Evolutionary conservation across 2,113 vertebrate species (phyloP), one percentile per base, ranked within the genome.

Genomic region (Indicator indicator): DNA sequence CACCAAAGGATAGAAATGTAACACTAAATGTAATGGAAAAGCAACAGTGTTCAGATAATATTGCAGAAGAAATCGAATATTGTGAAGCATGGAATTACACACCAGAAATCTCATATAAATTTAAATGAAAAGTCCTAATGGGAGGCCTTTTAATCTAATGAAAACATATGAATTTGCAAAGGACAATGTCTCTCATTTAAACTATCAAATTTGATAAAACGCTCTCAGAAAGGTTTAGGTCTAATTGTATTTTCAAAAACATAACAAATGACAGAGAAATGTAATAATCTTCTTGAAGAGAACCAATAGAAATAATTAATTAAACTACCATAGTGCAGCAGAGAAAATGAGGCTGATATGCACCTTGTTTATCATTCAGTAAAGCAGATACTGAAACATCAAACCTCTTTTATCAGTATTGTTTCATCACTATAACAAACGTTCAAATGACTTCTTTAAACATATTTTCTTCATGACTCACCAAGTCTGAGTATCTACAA

Each of bases 241-340:
- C 65, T 95, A 96, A 95, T 91, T 94, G 42, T 77, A 75, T 88
- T 93, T 94, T 83, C 28, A 96, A 83, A 96, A 96, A 96, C 88
- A 89, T 78, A 86, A n/a, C n/a, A 46, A 27, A 50, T 93, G 91
- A 89, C 83, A 95, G 85, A 89, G 28, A 93, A 94, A 95, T 55
- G 50, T 46, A 91, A 96, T 95, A 91, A 91, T 91, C 89, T 93
- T 86, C 83, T 83, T 78, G 69, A 94, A 77, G 48, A 83, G 44
- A 95, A 63, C 15, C 56, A 95, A 91, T 26, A 83, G 52, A 69
- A 96, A 94, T 81, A 68, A 91, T 19, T 84, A 87, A 89, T 86
- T 89, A 95, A 60, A 78, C 48, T n/a, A 60, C 28, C 50, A 50
- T 75, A 8, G 6, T 78, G 62, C 30, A 78, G 58, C 21, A 91